Evolutionary conservation across 2,888 invertebrate species (phyloP).

Genomic region (Deilephila porcellus): DNA sequence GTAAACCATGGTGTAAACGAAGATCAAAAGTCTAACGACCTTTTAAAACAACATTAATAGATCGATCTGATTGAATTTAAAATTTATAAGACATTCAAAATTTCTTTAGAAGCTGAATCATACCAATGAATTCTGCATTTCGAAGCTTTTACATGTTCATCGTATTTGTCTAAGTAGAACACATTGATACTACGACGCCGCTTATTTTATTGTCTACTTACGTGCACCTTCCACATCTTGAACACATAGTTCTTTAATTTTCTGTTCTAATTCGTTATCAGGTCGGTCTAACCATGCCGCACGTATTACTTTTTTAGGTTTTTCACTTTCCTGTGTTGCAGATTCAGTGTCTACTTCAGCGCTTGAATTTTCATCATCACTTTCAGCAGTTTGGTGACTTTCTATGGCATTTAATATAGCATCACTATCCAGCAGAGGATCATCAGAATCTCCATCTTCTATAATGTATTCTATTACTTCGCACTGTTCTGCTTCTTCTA

Average conservation of each 20-base stretch:
- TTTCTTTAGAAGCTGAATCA: no score
- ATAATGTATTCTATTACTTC: constrained; percentile 15
- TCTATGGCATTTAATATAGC: not conserved
- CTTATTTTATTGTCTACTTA: constrained; percentile 11
- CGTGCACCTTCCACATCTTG: constrained; percentile 7
- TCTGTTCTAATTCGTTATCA: constrained; percentile 23
- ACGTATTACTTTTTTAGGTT: not conserved
- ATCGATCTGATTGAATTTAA: no score
- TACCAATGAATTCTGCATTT: no score
- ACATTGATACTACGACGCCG: no score
- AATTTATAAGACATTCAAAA: no score
- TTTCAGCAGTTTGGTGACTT: not conserved
- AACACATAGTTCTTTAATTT: constrained; percentile 26
- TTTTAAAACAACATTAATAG: no score
- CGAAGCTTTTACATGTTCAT: no score
- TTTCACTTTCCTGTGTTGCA: not conserved
- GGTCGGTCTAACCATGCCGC: not conserved
- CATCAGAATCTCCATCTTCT: constrained; percentile 26
- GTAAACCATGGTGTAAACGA: no score
- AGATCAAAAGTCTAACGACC: no score
- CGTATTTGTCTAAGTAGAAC: no score
- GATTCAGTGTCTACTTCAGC: constrained; percentile 7
- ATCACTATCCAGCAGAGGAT: constrained; percentile 15
- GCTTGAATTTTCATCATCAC: not conserved
- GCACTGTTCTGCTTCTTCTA: not conserved